Conservation (phyloP, 2,888 invertebrate genomes). For the Junonia oenone region DNA sequence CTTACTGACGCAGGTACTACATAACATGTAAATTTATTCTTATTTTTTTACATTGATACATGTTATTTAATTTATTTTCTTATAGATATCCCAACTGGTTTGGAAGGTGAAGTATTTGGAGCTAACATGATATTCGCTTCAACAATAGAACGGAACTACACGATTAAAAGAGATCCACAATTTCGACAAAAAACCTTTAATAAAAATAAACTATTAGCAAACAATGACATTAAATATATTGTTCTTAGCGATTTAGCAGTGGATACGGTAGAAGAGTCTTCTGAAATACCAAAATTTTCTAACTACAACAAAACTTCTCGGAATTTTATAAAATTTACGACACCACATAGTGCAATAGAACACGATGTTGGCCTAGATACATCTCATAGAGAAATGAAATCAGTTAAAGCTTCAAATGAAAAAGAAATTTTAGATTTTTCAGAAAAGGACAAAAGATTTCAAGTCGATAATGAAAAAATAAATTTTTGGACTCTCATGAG, state of each 20-base stretch:
- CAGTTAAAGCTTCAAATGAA: conserved; percentile 32
- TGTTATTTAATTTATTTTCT: too few relatives aligned
- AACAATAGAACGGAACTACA: conserved; percentile 69
- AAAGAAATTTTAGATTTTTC: conserved; percentile 42
- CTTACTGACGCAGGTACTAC: conserved; percentile 83
- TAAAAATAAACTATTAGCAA: conserved; percentile 48
- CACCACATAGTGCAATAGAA: conserved; percentile 43
- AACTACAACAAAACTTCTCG: conserved; percentile 29
- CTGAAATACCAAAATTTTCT: conserved; percentile 38
- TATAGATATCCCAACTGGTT: conserved; percentile 82
- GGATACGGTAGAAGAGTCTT: conserved; percentile 46
- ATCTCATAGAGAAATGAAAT: conserved; percentile 27
- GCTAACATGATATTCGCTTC: conserved; percentile 82
- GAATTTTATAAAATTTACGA: conserved; percentile 42
- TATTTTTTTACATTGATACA: too few relatives aligned
- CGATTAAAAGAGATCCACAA: conserved; percentile 44
- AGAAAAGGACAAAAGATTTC: conserved; percentile 22
- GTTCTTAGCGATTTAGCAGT: conserved; percentile 52
- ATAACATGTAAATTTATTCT: too few relatives aligned
- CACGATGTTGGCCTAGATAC: conserved; percentile 41
- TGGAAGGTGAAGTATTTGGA: conserved; percentile 84
- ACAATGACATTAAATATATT: conserved; percentile 45
- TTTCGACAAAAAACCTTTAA: conserved; percentile 48
- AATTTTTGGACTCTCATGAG: conserved; percentile 48
- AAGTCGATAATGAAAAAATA: conserved; percentile 32